Evolutionary conservation across 2,113 vertebrate genomes (phyloP), one percentile per base, ranked within the genome.

Genomic region (Eurystomus gularis): DNA sequence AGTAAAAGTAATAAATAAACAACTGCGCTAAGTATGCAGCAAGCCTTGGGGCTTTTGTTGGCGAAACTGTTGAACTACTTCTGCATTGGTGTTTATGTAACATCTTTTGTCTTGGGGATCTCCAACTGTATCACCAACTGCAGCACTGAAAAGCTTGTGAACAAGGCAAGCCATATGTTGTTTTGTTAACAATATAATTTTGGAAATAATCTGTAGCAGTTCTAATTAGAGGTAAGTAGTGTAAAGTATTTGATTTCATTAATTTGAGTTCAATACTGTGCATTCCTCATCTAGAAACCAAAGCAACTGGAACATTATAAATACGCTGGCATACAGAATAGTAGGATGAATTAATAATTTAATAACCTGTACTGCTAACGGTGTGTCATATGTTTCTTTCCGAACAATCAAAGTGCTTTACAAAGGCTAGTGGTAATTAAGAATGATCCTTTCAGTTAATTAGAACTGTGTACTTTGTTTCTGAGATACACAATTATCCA

Each of bases 51-150:
- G 57, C 23, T 96, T 95, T 82, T 76, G 33, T 48, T 79, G 57
- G 84, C 0, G 0, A 82, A 85, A 90, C 49, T 62, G 64, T 48
- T 88, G 64, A 86, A 92, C 72, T 92, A 71, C 42, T 94, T 83
- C 46, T 86, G 65, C 51, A 58, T 12, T 96, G 66, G 46, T 90
- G 92, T 90, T 95, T 95, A 82, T 91, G 40, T 82, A 87, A 85
- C 37, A 90, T 96, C 91, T 86, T 96, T 93, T 90, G 87, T 95
- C 93, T 82, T 70, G 71, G 79, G 64, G 46, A 88, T 96, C 82
- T 82, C 76, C 88, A 93, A 83, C 49, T 66, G 6, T 73, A 83
- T 73, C 60, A 81, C 33, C 76, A 93, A 81, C 64, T 60, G 55
- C 55, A 95, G 60, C 71, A 92, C 8, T 68, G 73, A 88, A 83